Percentiles rank a stretch among this genome's conserved stretches.
Conservation (phyloP, 2,113 vertebrate genomes). For the Tragelaphus scriptus region DNA sequence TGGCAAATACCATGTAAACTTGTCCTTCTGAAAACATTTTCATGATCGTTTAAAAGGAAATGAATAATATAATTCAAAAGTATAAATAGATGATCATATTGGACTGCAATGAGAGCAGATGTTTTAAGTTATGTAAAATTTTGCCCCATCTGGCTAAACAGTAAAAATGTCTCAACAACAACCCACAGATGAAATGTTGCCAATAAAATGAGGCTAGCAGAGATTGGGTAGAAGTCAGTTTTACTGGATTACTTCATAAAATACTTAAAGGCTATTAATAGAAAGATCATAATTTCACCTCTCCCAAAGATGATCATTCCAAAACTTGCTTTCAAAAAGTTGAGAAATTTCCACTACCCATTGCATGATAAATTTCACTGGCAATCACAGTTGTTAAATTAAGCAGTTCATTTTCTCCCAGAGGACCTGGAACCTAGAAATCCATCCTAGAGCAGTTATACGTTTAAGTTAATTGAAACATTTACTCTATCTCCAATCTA, state of each 20-base stretch:
- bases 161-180: conserved; percentile 68
- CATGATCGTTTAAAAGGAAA: conserved; percentile 65
- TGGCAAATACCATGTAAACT: conserved; percentile 54
- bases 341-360: conserved; percentile 40
- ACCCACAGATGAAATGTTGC: conserved; percentile 55
- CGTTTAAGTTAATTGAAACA: conserved; percentile 73
- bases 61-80: conserved; percentile 70
- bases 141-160: conserved; percentile 62
- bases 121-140: conserved; percentile 74
- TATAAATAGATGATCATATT: conserved; percentile 74
- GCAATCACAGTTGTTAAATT: conserved; percentile 50
- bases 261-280: background rate
- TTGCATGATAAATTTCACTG: conserved; percentile 28
- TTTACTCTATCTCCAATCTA: conserved; percentile 68
- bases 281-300: background rate
- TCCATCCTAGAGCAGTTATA: conserved; percentile 58
- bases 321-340: conserved; percentile 31
- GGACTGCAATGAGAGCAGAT: conserved; percentile 69
- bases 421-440: conserved; percentile 54
- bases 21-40: conserved; percentile 61
- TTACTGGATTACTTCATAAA: conserved; percentile 39
- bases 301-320: conserved; percentile 36
- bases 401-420: conserved; percentile 51
- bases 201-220: conserved; percentile 26
- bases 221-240: conserved; percentile 18